Conservation (phyloP, 2,113 vertebrate species). For the Microcebus ravelobensis region DNA sequence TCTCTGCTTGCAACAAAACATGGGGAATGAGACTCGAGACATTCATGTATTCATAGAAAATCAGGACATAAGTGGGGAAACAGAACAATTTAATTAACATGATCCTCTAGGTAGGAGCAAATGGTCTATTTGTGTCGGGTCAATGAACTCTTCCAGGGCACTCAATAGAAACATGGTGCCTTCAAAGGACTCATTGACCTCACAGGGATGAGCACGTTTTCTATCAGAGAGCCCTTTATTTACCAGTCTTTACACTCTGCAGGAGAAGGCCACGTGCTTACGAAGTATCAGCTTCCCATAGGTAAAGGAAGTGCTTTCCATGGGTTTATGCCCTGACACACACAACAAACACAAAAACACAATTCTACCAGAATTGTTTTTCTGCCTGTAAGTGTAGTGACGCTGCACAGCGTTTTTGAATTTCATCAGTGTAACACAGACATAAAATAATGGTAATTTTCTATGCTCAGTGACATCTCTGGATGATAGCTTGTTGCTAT, state of each 20-base stretch:
- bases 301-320: background rate
- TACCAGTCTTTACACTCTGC: background rate
- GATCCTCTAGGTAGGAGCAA: slow-evolving; percentile 25
- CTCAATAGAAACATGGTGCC: background rate
- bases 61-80: slow-evolving; percentile 37
- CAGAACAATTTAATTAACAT: slow-evolving; percentile 59
- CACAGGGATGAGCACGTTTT: background rate
- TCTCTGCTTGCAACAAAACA: background rate
- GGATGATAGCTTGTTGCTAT: background rate
- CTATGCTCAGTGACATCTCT: background rate
- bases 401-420: background rate
- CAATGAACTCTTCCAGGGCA: slow-evolving; percentile 60
- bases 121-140: slow-evolving; percentile 51
- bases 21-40: slow-evolving; percentile 27
- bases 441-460: background rate
- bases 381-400: background rate
- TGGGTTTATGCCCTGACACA: background rate
- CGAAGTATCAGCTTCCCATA: background rate
- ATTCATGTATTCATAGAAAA: slow-evolving; percentile 54
- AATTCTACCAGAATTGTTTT: background rate
- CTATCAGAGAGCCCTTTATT: slow-evolving; percentile 46
- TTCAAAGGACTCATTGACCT: slow-evolving; percentile 43
- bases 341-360: background rate
- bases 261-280: background rate
- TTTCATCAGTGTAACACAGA: background rate